These are phyloP conservation scores for Coecobrya sp. DNA, from an alignment of 2,888 invertebrate species.

Conservation along the genomic window DNA sequence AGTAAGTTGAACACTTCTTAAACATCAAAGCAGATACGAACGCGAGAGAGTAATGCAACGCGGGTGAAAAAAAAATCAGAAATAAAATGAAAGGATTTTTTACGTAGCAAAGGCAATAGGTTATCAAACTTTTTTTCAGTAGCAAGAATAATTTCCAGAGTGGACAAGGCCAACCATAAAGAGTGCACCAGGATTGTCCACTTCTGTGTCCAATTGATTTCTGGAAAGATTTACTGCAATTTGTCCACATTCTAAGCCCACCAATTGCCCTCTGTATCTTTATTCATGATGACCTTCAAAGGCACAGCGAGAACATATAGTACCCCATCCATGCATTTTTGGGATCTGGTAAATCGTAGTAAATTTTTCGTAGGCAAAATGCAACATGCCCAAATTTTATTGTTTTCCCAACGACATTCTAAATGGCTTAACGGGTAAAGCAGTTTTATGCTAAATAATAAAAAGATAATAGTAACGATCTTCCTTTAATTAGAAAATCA, in stretches of 20 bases:
- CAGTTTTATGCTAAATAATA: too few species aligned
- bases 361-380: neutral
- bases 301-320: neutral
- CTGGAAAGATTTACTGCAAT: slow-evolving; percentile 63
- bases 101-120: too few species aligned
- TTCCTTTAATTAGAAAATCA: neutral
- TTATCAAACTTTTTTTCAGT: too few species aligned
- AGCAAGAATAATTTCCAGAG: neutral
- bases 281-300: neutral
- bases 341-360: neutral
- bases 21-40: neutral
- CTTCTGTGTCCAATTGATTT: slow-evolving; percentile 69
- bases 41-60: too few species aligned
- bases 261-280: slow-evolving; percentile 44
- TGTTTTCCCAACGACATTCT: neutral
- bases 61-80: too few species aligned
- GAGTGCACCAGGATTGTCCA: slow-evolving; percentile 22
- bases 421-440: too few species aligned
- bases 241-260: slow-evolving; percentile 47
- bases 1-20: neutral
- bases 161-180: neutral
- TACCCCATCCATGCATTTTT: neutral
- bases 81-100: too few species aligned
- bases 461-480: neutral
- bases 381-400: neutral